Conservation (phyloP, 2,797 vertebrate species). For the Babyrousa celebensis region DNA sequence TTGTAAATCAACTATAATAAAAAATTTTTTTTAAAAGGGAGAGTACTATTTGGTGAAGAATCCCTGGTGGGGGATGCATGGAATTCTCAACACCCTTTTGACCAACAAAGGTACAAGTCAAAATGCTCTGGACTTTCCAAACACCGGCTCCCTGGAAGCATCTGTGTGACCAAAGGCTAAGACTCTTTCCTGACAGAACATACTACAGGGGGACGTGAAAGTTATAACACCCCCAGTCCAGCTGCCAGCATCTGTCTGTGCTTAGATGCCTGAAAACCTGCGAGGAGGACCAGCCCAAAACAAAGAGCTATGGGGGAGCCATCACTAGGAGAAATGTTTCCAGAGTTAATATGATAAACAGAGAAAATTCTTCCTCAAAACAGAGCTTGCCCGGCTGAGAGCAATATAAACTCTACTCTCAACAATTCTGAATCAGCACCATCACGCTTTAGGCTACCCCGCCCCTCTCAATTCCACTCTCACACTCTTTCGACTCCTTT, state of each 20-base stretch:
- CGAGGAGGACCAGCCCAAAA: neutral
- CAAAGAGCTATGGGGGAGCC: neutral
- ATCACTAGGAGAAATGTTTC: neutral
- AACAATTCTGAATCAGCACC: too few relatives aligned
- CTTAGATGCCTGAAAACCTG: neutral
- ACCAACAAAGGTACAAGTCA: neutral
- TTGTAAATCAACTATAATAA: too few relatives aligned
- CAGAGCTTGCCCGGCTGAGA: neutral
- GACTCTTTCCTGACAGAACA: neutral
- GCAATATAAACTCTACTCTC: neutral
- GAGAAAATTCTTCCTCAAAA: neutral
- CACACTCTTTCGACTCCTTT: neutral
- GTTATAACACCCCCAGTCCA: neutral
- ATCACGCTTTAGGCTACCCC: neutral
- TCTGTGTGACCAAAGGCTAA: neutral
- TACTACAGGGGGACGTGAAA: neutral
- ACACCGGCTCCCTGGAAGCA: neutral
- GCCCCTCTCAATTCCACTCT: neutral
- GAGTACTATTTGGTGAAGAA: neutral
- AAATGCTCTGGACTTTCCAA: neutral
- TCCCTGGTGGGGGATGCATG: neutral
- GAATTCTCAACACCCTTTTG: neutral
- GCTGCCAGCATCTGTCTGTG: neutral
- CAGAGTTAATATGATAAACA: neutral
- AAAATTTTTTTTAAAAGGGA: too few relatives aligned